Percentiles rank a stretch among this genome's conserved stretches.
Evolutionary conservation across 2,797 vertebrate genomes (phyloP).

Genomic region (Tadarida brasiliensis): DNA sequence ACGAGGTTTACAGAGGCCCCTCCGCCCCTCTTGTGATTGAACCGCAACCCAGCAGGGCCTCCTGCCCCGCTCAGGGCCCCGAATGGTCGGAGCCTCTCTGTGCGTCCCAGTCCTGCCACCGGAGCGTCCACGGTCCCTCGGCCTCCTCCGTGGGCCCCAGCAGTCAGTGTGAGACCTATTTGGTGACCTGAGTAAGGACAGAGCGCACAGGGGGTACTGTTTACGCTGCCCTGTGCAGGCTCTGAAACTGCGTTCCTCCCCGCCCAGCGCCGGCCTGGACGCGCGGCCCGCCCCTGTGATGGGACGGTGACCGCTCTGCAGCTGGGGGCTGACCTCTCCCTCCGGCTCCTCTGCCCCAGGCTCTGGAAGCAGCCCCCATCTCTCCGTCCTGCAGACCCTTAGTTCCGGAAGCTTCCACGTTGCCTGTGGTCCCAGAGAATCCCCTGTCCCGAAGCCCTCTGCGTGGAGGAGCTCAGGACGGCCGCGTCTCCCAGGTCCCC

Average conservation of each 20-base stretch:
- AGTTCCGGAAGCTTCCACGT: neutral
- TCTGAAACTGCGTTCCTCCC: no score
- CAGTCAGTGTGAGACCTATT: neutral
- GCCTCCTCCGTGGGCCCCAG: neutral
- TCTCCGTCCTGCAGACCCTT: neutral
- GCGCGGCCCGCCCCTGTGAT: rapidly evolving
- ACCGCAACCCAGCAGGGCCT: neutral
- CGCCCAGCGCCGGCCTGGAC: no score
- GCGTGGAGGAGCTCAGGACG: neutral
- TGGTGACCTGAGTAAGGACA: neutral
- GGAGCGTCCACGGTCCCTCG: neutral
- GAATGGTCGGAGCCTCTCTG: no score
- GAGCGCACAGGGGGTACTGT: neutral
- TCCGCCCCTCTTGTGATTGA: no score
- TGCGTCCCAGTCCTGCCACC: neutral
- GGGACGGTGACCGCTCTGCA: neutral
- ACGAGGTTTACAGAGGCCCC: no score
- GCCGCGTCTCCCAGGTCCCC: neutral
- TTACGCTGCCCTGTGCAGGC: no score
- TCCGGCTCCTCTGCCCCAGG: neutral
- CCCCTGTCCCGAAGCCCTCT: neutral
- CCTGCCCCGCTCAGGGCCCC: neutral
- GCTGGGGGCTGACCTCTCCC: neutral
- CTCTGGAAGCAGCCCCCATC: neutral
- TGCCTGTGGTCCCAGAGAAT: neutral